Conservation (phyloP, 1,140 invertebrate species). For the Stratiolaelaps scimitus region DNA sequence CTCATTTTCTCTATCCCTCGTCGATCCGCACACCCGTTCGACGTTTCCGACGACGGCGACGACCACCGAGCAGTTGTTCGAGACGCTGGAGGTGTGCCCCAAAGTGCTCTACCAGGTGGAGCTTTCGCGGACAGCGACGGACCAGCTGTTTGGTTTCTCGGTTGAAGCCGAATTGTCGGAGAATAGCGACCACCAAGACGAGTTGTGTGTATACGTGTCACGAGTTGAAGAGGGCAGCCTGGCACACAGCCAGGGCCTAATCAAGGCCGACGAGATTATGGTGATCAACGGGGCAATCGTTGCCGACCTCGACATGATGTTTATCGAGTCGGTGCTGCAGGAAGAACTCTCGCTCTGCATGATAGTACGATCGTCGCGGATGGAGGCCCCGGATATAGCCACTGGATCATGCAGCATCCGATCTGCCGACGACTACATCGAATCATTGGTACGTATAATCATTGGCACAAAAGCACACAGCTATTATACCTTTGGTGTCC, state of each 20-base stretch:
- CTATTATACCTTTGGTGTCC: too few relatives aligned
- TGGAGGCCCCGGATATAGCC: slow-evolving; percentile 73
- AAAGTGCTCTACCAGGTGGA: slow-evolving; percentile 95
- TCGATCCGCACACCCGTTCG: background rate
- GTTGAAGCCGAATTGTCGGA: slow-evolving; percentile 92
- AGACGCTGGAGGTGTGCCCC: slow-evolving; percentile 87
- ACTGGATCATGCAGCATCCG: slow-evolving; percentile 49
- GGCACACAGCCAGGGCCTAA: slow-evolving; percentile 86
- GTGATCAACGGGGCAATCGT: slow-evolving; percentile 96
- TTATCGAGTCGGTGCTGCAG: slow-evolving; percentile 84
- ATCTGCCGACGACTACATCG: slow-evolving; percentile 76
- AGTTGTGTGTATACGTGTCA: slow-evolving; percentile 89
- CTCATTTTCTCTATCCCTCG: background rate
- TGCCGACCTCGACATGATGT: slow-evolving; percentile 97
- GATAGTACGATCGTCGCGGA: slow-evolving; percentile 92
- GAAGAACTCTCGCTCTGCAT: slow-evolving; percentile 88
- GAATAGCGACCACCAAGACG: slow-evolving; percentile 85
- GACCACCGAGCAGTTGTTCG: slow-evolving; percentile 63
- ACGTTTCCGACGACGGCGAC: background rate
- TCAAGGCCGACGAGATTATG: slow-evolving; percentile 94
- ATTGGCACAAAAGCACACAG: too few relatives aligned
- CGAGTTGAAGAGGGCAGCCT: slow-evolving; percentile 85
- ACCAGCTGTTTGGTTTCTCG: slow-evolving; percentile 94
- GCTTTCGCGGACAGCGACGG: slow-evolving; percentile 66
- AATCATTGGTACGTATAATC: slow-evolving; percentile 63